Conservation (phyloP, 1,140 invertebrate species). For the Anastrepha ludens region DNA sequence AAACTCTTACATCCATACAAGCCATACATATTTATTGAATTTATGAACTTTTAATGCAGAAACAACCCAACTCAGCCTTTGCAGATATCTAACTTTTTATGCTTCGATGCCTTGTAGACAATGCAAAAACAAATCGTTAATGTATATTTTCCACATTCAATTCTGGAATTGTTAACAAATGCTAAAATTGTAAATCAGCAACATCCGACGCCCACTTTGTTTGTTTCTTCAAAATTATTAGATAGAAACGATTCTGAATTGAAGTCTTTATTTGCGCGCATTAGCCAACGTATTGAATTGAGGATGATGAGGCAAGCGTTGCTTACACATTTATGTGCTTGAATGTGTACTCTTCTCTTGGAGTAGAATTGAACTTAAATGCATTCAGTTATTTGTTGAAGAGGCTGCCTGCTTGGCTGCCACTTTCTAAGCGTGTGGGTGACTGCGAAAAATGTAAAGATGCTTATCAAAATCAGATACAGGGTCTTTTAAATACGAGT, state of each 20-base stretch:
- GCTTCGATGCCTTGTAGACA: not conserved
- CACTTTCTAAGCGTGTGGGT: constrained; percentile 1
- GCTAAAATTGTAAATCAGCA: constrained; percentile 21
- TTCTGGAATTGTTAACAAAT: constrained; percentile 39
- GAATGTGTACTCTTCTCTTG: not conserved
- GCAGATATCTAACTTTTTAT: not conserved
- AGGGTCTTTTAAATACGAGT: too few species aligned
- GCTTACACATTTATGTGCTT: not conserved
- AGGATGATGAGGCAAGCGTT: not conserved
- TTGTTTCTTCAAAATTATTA: not conserved
- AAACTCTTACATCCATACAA: not conserved
- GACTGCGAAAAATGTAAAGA: not conserved
- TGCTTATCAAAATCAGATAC: constrained; percentile 17
- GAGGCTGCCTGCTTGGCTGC: not conserved
- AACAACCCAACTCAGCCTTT: not conserved
- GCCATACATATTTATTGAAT: not conserved
- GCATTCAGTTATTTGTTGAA: constrained; percentile 25
- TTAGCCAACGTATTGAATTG: not conserved
- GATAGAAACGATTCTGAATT: not conserved
- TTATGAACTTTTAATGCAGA: not conserved
- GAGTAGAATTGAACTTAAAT: not conserved
- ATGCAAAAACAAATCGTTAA: constrained; percentile 19
- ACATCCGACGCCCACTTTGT: constrained; percentile 41
- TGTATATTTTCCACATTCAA: constrained; percentile 37
- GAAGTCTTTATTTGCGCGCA: constrained; percentile 41